Evolutionary conservation across 2,888 invertebrate species (phyloP).

Genomic region (Digitonthophagus gazella): DNA sequence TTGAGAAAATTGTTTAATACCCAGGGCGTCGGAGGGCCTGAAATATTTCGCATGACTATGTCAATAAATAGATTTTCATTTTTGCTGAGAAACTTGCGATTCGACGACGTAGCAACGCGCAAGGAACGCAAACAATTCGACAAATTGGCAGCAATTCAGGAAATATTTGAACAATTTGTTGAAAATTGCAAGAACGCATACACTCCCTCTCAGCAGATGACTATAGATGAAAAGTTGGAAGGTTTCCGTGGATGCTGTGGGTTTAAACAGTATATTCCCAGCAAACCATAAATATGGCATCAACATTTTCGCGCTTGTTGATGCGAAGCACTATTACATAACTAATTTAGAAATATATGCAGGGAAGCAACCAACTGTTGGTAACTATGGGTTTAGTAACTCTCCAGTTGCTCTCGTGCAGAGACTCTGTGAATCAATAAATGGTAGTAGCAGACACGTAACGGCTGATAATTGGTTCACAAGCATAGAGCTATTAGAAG

Average conservation of each 20-base stretch:
- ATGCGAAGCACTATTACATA: constrained; percentile 9
- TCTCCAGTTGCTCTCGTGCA: constrained; percentile 17
- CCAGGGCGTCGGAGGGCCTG: constrained; percentile 31
- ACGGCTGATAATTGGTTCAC: constrained; percentile 26
- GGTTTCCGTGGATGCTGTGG: constrained; percentile 12
- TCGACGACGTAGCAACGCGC: constrained; percentile 28
- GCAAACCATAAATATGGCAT: constrained; percentile 19
- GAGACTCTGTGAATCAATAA: constrained; percentile 15
- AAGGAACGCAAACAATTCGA: constrained; percentile 26
- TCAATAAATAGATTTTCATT: constrained; percentile 31
- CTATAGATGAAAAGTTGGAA: constrained; percentile 17
- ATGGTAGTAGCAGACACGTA: constrained; percentile 20
- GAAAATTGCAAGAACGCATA: constrained; percentile 9
- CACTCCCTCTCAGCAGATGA: constrained; percentile 1
- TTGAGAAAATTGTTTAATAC: constrained; percentile 31
- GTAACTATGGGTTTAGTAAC: constrained; percentile 12
- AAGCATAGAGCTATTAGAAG: constrained; percentile 7
- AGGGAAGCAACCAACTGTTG: constrained; percentile 16
- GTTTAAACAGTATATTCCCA: constrained; percentile 18
- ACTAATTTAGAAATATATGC: constrained; percentile 19
- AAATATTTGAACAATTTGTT: constrained; percentile 7
- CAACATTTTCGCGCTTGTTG: constrained; percentile 18
- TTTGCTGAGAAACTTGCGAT: constrained; percentile 30
- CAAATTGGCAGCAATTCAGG: constrained; percentile 22
- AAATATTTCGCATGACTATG: constrained; percentile 34